Evolutionary conservation across 64 coral and sea anemone species (phyloP).

Genomic region (Dendrophyllia cribrosa): DNA sequence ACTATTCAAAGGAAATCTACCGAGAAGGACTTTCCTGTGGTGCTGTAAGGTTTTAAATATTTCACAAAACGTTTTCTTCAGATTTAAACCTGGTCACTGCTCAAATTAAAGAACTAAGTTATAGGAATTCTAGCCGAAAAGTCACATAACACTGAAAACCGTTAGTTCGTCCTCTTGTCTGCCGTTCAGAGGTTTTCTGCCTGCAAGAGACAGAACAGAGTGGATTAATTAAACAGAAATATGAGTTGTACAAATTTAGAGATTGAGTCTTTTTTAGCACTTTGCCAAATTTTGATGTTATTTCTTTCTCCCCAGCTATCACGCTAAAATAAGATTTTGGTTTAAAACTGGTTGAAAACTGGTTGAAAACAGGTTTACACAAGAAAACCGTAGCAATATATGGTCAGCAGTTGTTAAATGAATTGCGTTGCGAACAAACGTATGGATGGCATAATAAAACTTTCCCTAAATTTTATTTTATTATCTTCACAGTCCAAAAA

Average conservation of each 20-base stretch:
- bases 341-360: neutral
- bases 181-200: constrained; percentile 91
- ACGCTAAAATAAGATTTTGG: neutral
- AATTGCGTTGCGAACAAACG: neutral
- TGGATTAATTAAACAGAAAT: constrained; percentile 87
- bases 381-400: neutral
- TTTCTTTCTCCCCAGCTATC: neutral
- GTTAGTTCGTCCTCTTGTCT: constrained; percentile 45
- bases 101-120: too few species aligned
- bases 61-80: too few species aligned
- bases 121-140: too few species aligned
- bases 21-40: too few species aligned
- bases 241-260: neutral
- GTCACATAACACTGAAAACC: constrained; percentile 6
- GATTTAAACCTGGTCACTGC: too few species aligned
- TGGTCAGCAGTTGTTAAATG: neutral
- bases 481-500: neutral
- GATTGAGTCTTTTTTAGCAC: neutral
- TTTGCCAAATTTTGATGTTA: neutral
- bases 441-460: constrained; percentile 1
- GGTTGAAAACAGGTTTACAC: neutral
- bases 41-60: too few species aligned
- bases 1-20: too few species aligned
- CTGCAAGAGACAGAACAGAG: constrained; percentile 99
- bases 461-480: neutral